Evolutionary conservation across 2,888 invertebrate genomes (phyloP).

Genomic region (Hypsopygia costalis): DNA sequence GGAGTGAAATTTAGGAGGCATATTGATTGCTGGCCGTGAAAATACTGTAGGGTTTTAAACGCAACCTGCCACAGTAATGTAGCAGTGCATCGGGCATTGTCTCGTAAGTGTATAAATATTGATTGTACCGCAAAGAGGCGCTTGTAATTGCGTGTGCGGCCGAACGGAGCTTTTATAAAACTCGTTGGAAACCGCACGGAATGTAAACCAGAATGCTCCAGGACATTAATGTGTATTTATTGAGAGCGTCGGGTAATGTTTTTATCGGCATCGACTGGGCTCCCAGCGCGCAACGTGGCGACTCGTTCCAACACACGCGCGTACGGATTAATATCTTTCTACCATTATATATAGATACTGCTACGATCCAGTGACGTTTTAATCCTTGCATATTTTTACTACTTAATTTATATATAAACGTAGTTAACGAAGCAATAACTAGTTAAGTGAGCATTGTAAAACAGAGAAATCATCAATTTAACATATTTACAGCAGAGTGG

Average conservation of each 20-base stretch:
- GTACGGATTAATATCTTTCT: conserved; percentile 34
- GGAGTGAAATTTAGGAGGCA: conserved; percentile 31
- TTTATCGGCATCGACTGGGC: conserved; percentile 60
- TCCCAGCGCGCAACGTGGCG: conserved; percentile 43
- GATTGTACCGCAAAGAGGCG: conserved; percentile 69
- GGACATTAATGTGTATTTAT: conserved; percentile 80
- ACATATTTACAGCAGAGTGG: conserved; percentile 12
- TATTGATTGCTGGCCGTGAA: conserved; percentile 40
- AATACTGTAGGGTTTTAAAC: conserved; percentile 26
- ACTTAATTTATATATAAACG: conserved; percentile 29
- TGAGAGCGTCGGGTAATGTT: conserved; percentile 76
- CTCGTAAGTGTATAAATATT: conserved; percentile 65
- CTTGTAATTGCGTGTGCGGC: conserved; percentile 76
- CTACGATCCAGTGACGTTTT: conserved; percentile 33
- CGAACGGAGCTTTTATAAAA: conserved; percentile 76
- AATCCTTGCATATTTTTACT: conserved; percentile 31
- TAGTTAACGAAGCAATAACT: conserved; percentile 19
- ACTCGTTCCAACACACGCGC: conserved; percentile 45
- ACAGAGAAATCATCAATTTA: conserved; percentile 13
- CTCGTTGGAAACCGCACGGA: conserved; percentile 77
- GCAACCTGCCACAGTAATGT: conserved; percentile 47
- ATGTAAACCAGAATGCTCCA: conserved; percentile 75
- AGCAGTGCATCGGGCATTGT: conserved; percentile 51
- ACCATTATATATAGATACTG: conserved; percentile 28
- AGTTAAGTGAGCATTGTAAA: conserved; percentile 17